Evolutionary conservation across 2,797 vertebrate genomes (phyloP), one percentile per base, ranked within the genome.

Genomic region (Darevskia nairensis): DNA sequence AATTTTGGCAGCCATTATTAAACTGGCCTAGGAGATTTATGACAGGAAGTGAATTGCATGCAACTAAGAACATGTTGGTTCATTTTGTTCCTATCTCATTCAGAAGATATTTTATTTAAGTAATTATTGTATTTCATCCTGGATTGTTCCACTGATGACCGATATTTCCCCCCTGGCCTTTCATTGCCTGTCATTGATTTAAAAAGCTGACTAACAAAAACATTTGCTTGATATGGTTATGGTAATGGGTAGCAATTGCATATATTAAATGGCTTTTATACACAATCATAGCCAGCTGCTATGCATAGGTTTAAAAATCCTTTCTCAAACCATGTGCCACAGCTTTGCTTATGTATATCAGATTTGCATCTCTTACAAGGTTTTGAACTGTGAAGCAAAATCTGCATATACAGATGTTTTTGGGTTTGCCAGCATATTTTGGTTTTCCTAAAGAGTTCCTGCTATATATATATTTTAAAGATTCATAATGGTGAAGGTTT

Each of bases 1-100:
- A 91, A 87, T 96, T 94, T 90, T 90, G 86, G 91, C 84, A 86
- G 94, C 87, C 79, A 84, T 94, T 90, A 88, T 74, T 90, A 29
- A 94, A 91, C 82, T 91, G 90, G 46, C 9, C 46, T 23, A 84
- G 89, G 79, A 41, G 88, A 69, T 88, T 93, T 94, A 76, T 93
- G 88, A 91, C 92, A 90, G 75, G 90, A 85, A n/a, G 55, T 83
- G 85, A 29, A 13, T 88, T 92, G 78, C 71, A 91, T 76, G 83
- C 88, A 90, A 90, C 44, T 90, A 69, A 74, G 75, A 76, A 80
- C 84, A 80, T 78, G 59, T 90, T 92, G 87, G 61, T 89, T 93
- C 61, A 85, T 86, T 87, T 83, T 19, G 69, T 55, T 44, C 11
- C 85, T 89, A 32, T 86, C 79, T 77, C 72, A 84, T 76, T 23